Base-by-base conservation (phyloP, 1,140 invertebrate species). In the Anthonomus grandis region DNA sequence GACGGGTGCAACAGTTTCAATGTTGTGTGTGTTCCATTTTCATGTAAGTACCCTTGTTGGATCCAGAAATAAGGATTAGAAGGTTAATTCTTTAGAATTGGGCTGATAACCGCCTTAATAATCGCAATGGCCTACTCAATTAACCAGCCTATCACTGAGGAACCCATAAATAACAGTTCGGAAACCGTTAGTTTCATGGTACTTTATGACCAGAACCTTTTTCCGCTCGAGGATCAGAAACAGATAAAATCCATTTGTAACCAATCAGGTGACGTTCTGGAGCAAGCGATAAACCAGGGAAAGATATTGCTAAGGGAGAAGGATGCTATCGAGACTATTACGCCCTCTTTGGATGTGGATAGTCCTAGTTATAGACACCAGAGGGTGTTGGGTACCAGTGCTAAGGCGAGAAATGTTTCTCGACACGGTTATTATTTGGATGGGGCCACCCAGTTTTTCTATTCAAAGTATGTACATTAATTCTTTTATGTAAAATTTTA, bases 291-390 rank as follows among this genome's bases (percentile, higher is more conserved):
- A 3, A 48, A 69, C 2, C 75, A 72, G 5, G 86, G 85, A 2
- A 75, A 80, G 2, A 73, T 75, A 19, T 84, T 81, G 0, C 72
- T 88, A 10, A 66, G 72, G 2, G 70, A 78, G 10, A 74, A 81
- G 8, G 71, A 76, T 25, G 68, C 74, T 22, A 74, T 82, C 1
- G 85, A 89, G 64, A 74, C 71, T 53, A 42, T 42, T 34, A 48
- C 51, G 78, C 69, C 65, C 15, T 70, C 78, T 0, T 64, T 83
- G 25, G 74, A 75, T 0, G 66, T 73, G 0, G 75, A 83, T 34
- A 83, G 82, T 4, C 85, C 87, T 0, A 82, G 84, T 13, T 81
- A 78, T 27, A 77, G 82, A 24, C 87, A 89, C 48, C 87, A 87
- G 65, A 76, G 80, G 23, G 83, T 85, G 0, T 75, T 86, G 1